Evolutionary conservation across 2,113 vertebrate genomes (phyloP).

Genomic region (Corvus moneduloides): DNA sequence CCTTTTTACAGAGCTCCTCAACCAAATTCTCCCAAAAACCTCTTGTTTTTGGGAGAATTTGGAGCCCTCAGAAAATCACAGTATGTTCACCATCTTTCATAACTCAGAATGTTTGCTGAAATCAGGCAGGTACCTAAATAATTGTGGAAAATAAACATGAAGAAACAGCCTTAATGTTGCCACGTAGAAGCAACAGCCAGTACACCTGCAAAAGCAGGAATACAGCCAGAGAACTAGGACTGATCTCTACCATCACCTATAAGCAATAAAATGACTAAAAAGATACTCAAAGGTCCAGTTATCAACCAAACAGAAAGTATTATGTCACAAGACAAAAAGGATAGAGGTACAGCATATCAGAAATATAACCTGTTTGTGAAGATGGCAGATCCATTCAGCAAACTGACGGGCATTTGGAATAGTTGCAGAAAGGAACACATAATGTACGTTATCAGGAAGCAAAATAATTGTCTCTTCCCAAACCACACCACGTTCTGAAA

Average conservation of each 20-base stretch:
- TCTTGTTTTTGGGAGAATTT: not conserved
- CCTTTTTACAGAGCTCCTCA: not conserved
- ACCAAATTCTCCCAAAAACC: not conserved
- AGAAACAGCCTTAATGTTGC: not conserved
- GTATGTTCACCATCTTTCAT: accelerated
- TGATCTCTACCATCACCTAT: not conserved
- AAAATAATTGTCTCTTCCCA: slow-evolving; percentile 99
- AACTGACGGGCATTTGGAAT: slow-evolving; percentile 98
- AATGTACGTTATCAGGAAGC: slow-evolving; percentile 97
- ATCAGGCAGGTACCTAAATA: not conserved
- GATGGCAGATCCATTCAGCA: slow-evolving; percentile 98
- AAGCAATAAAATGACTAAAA: not conserved
- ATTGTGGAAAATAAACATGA: not conserved
- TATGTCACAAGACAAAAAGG: not conserved
- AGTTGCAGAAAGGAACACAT: slow-evolving; percentile 97
- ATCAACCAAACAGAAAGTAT: not conserved
- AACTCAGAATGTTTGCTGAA: not conserved
- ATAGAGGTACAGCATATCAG: not conserved
- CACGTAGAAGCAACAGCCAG: not conserved
- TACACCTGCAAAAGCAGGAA: not conserved
- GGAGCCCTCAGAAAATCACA: not conserved
- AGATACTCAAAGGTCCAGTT: not conserved
- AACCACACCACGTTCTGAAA: slow-evolving; percentile 94
- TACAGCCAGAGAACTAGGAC: not conserved
- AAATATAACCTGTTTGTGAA: slow-evolving; percentile 90